A percentile compares a stretch with the other conserved stretches of the same genome.
Evolutionary conservation across 2,113 vertebrate species (phyloP).

Genomic region (Erythrolamprus reginae): DNA sequence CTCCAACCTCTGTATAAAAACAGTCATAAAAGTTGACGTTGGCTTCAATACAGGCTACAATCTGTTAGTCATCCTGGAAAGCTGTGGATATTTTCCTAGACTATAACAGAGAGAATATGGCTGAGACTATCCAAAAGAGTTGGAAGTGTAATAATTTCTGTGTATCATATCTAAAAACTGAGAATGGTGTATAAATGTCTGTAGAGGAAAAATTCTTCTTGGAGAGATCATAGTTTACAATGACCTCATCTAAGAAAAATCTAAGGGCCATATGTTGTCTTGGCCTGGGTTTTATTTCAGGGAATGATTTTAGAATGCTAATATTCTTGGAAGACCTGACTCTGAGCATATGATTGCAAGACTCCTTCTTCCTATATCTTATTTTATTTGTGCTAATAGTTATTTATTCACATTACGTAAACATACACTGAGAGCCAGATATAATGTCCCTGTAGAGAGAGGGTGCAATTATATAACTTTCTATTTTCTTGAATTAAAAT

Average conservation of each 20-base stretch:
- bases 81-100: constrained; percentile 47
- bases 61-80: constrained; percentile 55
- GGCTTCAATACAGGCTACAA: constrained; percentile 47
- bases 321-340: constrained; percentile 29
- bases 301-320: constrained; percentile 24
- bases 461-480: not conserved
- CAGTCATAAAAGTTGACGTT: constrained; percentile 30
- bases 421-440: constrained; percentile 18
- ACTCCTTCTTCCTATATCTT: not conserved
- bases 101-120: constrained; percentile 48
- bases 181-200: constrained; percentile 55
- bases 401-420: constrained; percentile 29
- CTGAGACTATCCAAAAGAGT: constrained; percentile 34
- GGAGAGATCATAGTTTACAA: constrained; percentile 51
- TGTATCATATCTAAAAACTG: constrained; percentile 54
- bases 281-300: constrained; percentile 44
- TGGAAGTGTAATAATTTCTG: constrained; percentile 56
- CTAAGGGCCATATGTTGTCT: constrained; percentile 51
- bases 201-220: constrained; percentile 36
- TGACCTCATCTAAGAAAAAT: constrained; percentile 69
- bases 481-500: not conserved
- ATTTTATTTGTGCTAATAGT: constrained; percentile 22
- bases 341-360: not conserved
- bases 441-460: not conserved
- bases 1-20: constrained; percentile 37